phyloP scores from a whole-genome alignment of 2,113 vertebrate genomes.

The Mystacornis crossleyi region DNA sequence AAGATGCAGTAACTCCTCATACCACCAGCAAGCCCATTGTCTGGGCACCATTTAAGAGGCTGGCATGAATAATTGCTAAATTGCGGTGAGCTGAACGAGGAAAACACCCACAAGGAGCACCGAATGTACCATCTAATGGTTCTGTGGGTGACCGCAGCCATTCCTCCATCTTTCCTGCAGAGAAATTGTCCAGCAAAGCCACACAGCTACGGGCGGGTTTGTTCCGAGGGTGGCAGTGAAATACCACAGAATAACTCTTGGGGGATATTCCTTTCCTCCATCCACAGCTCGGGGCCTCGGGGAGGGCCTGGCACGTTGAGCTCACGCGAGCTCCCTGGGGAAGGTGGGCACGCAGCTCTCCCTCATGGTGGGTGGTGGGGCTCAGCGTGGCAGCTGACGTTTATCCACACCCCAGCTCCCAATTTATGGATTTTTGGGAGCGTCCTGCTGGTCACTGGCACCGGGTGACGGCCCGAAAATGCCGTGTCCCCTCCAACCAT shows the following conservation, averaged over 20 bases:
- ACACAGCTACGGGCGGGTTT: not conserved
- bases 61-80: constrained; percentile 28
- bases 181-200: constrained; percentile 27
- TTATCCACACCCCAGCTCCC: not conserved
- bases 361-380: rapidly evolving
- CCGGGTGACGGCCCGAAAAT: rapidly evolving
- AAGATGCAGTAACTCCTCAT: not conserved
- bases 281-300: rapidly evolving
- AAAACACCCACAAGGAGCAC: constrained; percentile 15
- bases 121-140: not conserved
- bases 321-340: not conserved
- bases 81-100: constrained; percentile 8
- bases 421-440: not conserved
- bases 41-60: not conserved
- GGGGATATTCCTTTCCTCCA: not conserved
- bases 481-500: rapidly evolving
- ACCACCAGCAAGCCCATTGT: not conserved
- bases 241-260: not conserved
- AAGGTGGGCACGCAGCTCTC: not conserved
- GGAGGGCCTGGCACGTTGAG: rapidly evolving
- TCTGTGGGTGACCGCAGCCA: constrained; percentile 63
- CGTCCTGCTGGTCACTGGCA: not conserved
- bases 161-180: not conserved
- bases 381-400: not conserved
- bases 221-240: not conserved